A percentile compares a stretch with the other conserved stretches of the same genome.
phyloP scores from a whole-genome alignment of 2,888 invertebrate species.

The Drosophila aldrichi region DNA sequence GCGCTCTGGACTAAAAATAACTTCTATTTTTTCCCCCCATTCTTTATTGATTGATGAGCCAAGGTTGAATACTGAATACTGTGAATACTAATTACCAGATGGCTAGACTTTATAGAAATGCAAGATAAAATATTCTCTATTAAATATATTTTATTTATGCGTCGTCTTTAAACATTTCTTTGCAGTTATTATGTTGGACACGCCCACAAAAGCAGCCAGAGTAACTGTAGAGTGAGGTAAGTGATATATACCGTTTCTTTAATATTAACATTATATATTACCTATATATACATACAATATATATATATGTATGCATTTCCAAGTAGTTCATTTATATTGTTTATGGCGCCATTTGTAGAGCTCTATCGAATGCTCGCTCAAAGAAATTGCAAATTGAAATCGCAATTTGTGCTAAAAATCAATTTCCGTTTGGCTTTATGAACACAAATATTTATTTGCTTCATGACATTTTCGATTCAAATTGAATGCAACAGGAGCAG shows the following conservation, averaged over 20 bases:
- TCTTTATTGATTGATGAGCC: constrained; percentile 5
- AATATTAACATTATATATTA: background rate
- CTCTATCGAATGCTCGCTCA: constrained; percentile 3
- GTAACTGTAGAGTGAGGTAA: constrained; percentile 26
- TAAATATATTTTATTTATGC: background rate
- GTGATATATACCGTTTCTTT: background rate
- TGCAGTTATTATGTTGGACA: constrained; percentile 10
- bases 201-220: background rate
- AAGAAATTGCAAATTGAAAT: constrained; percentile 27
- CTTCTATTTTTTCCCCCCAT: too few species aligned
- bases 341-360: background rate
- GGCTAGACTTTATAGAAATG: background rate
- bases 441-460: constrained; percentile 44
- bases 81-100: background rate
- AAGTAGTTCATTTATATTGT: constrained; percentile 11
- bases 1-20: background rate
- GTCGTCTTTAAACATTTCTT: background rate
- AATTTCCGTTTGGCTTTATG: constrained; percentile 43
- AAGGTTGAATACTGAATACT: background rate
- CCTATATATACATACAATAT: background rate
- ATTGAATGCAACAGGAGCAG: constrained; percentile 27
- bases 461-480: constrained; percentile 35
- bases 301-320: background rate
- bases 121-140: background rate
- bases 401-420: constrained; percentile 31